A percentile compares a stretch with the other conserved stretches of the same genome.
These are phyloP conservation scores for Ceratosolen solmsi DNA, from an alignment of 1,140 invertebrate genomes.

Conservation along the genomic window DNA sequence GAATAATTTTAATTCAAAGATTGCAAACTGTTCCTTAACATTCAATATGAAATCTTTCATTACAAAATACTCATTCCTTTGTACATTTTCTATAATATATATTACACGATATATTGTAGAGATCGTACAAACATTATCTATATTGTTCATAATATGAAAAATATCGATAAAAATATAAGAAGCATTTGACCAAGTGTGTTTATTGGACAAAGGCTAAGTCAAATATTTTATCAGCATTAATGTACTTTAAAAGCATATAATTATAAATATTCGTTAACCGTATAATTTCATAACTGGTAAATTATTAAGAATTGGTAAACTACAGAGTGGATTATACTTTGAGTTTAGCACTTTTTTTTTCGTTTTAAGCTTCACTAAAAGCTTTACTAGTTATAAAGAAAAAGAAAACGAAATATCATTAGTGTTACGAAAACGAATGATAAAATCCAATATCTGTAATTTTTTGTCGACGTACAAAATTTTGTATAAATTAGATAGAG, in stretches of 20 bases:
- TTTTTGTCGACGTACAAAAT: slow-evolving; percentile 20
- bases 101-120: not conserved
- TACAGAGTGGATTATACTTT: not conserved
- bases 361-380: too few species aligned
- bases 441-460: slow-evolving; percentile 23
- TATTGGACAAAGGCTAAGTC: not conserved
- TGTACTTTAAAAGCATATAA: not conserved
- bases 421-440: not conserved
- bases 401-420: slow-evolving; percentile 13
- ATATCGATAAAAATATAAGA: not conserved
- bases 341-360: not conserved
- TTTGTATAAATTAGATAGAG: slow-evolving; percentile 30
- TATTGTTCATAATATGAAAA: slow-evolving; percentile 6
- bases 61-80: slow-evolving; percentile 4
- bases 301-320: not conserved
- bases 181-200: slow-evolving; percentile 30
- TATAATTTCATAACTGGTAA: not conserved
- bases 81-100: not conserved
- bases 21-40: not conserved
- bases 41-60: not conserved
- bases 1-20: slow-evolving; percentile 10
- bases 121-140: slow-evolving; percentile 17
- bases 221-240: slow-evolving; percentile 32
- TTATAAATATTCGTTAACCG: not conserved
- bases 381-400: not conserved